Evolutionary conservation across 2,797 vertebrate species (phyloP), one percentile per base, ranked within the genome.

Genomic region (Potorous gilbertii): DNA sequence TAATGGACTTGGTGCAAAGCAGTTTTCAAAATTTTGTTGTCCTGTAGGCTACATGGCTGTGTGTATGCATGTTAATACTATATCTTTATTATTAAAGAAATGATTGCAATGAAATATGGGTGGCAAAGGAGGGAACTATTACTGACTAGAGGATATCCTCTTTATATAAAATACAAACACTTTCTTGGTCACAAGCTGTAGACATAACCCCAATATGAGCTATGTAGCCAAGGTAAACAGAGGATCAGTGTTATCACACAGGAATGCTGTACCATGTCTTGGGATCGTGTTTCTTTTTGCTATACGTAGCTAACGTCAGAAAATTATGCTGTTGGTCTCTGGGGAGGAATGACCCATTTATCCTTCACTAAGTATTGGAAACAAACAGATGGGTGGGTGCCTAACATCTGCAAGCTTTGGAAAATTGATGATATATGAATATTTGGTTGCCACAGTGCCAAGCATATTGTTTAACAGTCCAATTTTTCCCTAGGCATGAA

Each of bases 101-200:
- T 66, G 46, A 89, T 16, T 91, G n/a, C n/a, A 54, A 29, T 46
- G 92, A 93, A 55, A 50, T 62, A 87, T 6, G 52, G 91, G 62
- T 31, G 34, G 89, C 90, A 90, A 91, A 94, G 56, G 28, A 40
- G 34, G 91, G 93, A 21, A 52, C 8, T 18, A 34, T n/a, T 90
- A n/a, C 40, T 95, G 90, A 93, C 54, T 21, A 34, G 91, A 95
- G 90, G 6, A 95, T 95, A 55, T 97, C 81, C 93, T 55, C 90
- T 28, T 54, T 94, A 56, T 2, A 54, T 34, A 3, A n/a, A 54
- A 54, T 46, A 93, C 21, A 50, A 5, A 50, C 11, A 66, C 74
- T 87, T 50, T 50, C 40, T 46, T 12, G 8, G 21, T 81, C 46
- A 81, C 11, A 46, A 81, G 27, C 21, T 46, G 21, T 50, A 87